Evolutionary conservation across 2,797 vertebrate species (phyloP), one percentile per base, ranked within the genome.

Genomic region (Acomys russatus): DNA sequence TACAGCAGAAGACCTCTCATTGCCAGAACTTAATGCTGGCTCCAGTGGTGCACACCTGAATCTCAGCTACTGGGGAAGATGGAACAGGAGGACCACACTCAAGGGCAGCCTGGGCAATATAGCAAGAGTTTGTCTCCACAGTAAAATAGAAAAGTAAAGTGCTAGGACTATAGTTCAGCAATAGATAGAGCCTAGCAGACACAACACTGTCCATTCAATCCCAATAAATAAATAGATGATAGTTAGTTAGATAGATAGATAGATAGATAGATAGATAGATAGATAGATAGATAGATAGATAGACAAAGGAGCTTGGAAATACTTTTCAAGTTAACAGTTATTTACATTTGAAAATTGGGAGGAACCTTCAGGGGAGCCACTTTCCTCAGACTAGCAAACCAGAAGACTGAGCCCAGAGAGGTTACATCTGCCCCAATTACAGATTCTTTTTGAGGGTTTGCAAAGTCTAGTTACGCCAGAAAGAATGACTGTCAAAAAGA

Each of bases 381-480:
- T 73, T 93, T 74, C n/a, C 74, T 82, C 35, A 54, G 49, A 63
- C 77, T 88, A 30, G 59, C 49, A 92, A 82, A 73, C 82, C 14
- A 83, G 76, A 91, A 96, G 91, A 49, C 61, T 95, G 64, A 94
- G 20, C 30, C 49, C 68, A 82, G 84, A 92, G 59, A 85, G 82
- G 86, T 9, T 91, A 15, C 85, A 68, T 63, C 80, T 91, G 18
- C 64, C 22, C 78, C 90, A 66, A 3, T 88, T 88, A 88, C 79
- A 9, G 92, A 82, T 90, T 95, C 30, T 73, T n/a, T 92, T 86
- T 68, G 64, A 84, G n/a, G 11, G 4, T 93, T 91, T 90, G 14
- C 35, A 44, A 88, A 76, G 28, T 90, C 51, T 88, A 88, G 63
- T 90, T 93, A 96, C n/a, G 61, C 56, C 93, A 84, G 96, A 90